Evolutionary conservation across 2,888 invertebrate species (phyloP).

Genomic region (Oscheius sp.): DNA sequence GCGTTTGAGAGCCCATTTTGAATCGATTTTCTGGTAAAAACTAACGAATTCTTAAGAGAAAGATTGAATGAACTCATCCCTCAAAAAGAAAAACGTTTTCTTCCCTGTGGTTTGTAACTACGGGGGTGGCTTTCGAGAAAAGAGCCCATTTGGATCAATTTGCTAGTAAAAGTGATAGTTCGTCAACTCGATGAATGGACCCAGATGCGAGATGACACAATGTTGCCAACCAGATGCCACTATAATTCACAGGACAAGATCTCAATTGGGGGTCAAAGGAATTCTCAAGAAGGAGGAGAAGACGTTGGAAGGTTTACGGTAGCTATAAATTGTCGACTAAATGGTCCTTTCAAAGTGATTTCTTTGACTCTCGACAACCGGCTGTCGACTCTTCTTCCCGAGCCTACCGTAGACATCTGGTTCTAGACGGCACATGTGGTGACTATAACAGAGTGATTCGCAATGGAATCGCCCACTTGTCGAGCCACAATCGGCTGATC

Average conservation of each 20-base stretch:
- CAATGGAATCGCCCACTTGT: constrained; percentile 29
- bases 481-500: constrained; percentile 26
- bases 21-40: no score
- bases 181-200: constrained; percentile 20
- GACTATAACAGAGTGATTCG: constrained; percentile 29
- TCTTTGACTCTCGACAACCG: constrained; percentile 14
- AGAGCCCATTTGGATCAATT: no score
- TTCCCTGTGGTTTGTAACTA: no score
- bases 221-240: constrained; percentile 29
- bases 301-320: neutral
- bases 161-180: no score
- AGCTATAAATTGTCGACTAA: no score
- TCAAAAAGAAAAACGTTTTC: no score
- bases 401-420: constrained; percentile 32
- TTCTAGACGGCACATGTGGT: constrained; percentile 30
- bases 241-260: constrained; percentile 20
- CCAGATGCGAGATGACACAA: constrained; percentile 21
- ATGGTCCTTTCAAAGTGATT: neutral
- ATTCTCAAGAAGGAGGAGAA: neutral
- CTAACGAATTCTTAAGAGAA: no score
- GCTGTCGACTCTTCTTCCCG: constrained; percentile 24
- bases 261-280: neutral
- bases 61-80: no score
- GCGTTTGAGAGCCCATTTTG: no score
- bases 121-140: no score